Conservation (phyloP, 2,888 invertebrate species). For the Cephus pulcher region DNA sequence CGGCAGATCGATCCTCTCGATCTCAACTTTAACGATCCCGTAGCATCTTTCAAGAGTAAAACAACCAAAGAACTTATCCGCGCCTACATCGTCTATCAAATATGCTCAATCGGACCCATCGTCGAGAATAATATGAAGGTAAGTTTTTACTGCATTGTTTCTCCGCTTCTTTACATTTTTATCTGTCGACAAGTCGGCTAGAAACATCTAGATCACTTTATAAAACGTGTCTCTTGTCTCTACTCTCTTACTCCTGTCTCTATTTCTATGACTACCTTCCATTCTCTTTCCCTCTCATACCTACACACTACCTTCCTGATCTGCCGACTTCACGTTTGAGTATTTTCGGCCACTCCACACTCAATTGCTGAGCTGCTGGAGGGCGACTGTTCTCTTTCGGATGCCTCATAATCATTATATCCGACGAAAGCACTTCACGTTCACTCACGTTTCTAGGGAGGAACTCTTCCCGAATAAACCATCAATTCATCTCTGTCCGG, state of each 20-base stretch:
- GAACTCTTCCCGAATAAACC: not conserved
- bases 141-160: constrained; percentile 59
- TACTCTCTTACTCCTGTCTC: not conserved
- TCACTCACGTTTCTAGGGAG: not conserved
- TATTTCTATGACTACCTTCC: not conserved
- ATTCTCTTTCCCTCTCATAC: not conserved
- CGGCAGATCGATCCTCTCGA: constrained; percentile 78
- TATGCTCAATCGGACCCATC: constrained; percentile 88
- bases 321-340: not conserved
- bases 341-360: not conserved
- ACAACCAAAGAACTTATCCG: constrained; percentile 91
- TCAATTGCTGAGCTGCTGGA: not conserved
- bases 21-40: constrained; percentile 86
- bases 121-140: constrained; percentile 96
- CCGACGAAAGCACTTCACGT: not conserved
- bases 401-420: not conserved
- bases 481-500: not conserved
- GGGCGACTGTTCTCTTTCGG: not conserved
- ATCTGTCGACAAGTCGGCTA: not conserved
- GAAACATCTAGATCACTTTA: not conserved
- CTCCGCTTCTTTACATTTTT: not conserved
- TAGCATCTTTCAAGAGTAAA: constrained; percentile 95
- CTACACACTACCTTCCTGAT: not conserved
- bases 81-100: constrained; percentile 90
- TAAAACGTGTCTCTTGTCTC: not conserved